Evolutionary conservation across 2,797 vertebrate species (phyloP).

Genomic region (Xenopus petersii): DNA sequence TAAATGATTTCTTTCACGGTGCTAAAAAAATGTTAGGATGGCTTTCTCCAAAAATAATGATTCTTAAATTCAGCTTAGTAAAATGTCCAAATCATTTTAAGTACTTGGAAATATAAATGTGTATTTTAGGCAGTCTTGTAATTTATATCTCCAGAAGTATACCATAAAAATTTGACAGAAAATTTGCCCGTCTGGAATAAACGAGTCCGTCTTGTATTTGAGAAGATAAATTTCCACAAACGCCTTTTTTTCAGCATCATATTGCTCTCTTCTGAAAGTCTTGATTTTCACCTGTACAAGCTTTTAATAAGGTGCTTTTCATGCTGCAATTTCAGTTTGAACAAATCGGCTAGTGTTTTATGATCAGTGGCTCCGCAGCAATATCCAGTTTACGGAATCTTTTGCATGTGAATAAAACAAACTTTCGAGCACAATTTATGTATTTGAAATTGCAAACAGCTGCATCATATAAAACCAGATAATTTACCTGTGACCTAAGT

Average conservation of each 20-base stretch:
- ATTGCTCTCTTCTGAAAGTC: not conserved
- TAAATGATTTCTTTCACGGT: too few species aligned
- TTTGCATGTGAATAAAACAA: slow-evolving; percentile 18
- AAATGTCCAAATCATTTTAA: slow-evolving; percentile 23
- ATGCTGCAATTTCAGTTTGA: not conserved
- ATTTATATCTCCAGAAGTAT: slow-evolving; percentile 14
- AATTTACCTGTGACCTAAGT: slow-evolving; percentile 19
- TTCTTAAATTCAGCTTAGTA: slow-evolving; percentile 15
- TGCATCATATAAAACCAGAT: slow-evolving; percentile 4
- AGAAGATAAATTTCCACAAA: slow-evolving; percentile 13
- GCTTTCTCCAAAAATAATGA: not conserved
- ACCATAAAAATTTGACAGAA: slow-evolving; percentile 29
- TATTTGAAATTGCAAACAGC: slow-evolving; percentile 11
- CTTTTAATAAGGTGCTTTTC: slow-evolving; percentile 12
- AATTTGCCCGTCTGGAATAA: slow-evolving; percentile 23
- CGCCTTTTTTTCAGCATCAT: not conserved
- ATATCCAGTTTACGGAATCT: not conserved
- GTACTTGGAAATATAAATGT: slow-evolving; percentile 20
- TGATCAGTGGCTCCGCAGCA: not conserved
- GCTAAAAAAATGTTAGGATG: too few species aligned
- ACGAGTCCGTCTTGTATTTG: not conserved
- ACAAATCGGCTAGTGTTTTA: slow-evolving; percentile 2
- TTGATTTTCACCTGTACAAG: slow-evolving; percentile 1
- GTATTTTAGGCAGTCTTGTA: slow-evolving; percentile 9
- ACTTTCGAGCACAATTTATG: not conserved